A percentile compares a stretch with the other conserved stretches of the same genome.
phyloP scores from a whole-genome alignment of 2,888 invertebrate genomes.

The Zygogramma bicolorata region DNA sequence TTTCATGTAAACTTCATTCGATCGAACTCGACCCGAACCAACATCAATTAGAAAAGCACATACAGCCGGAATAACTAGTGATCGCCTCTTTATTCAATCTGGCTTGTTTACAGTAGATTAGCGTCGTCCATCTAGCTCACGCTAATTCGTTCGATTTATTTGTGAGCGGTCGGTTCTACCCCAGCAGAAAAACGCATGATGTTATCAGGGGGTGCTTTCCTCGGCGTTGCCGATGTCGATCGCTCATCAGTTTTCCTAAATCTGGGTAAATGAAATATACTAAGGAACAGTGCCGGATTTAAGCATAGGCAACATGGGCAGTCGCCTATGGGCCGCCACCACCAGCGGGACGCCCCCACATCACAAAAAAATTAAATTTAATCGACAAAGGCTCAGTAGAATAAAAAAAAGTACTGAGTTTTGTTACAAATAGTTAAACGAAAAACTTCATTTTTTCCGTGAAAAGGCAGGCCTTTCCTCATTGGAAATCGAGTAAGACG shows the following conservation, averaged over 20 bases:
- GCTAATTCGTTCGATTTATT: conserved; percentile 1
- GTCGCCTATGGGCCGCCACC: too few species aligned
- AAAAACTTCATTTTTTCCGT: too few species aligned
- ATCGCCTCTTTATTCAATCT: conserved; percentile 9
- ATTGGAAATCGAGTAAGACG: too few species aligned
- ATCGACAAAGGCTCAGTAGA: too few species aligned
- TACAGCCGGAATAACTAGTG: neutral
- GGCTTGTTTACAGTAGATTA: conserved; percentile 3
- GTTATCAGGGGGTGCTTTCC: neutral
- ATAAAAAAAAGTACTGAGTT: too few species aligned
- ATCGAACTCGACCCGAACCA: neutral
- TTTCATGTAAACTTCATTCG: too few species aligned
- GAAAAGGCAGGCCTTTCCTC: too few species aligned
- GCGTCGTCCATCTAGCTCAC: conserved; percentile 1
- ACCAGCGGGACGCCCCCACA: too few species aligned
- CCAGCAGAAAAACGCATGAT: neutral
- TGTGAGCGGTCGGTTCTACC: neutral
- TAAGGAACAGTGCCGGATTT: too few species aligned
- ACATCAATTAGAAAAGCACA: neutral
- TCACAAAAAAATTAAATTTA: too few species aligned
- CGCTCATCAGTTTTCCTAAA: neutral
- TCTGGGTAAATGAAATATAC: neutral
- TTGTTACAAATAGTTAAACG: too few species aligned
- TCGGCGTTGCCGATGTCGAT: neutral
- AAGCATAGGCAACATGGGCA: too few species aligned